Conservation (phyloP, 2,113 vertebrate species). For the Vombatus ursinus region DNA sequence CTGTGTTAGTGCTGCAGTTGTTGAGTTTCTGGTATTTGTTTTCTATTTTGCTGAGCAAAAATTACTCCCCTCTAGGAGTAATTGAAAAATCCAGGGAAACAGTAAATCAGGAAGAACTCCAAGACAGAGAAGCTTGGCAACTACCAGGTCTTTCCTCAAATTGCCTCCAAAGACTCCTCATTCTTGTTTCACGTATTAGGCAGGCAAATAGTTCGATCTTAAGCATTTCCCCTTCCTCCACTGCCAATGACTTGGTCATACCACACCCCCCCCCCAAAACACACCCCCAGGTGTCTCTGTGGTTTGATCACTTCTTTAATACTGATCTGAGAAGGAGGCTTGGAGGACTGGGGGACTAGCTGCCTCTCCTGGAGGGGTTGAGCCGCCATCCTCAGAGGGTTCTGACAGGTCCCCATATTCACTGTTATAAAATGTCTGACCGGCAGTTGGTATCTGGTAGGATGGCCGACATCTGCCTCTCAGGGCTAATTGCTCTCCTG, state of each 20-base stretch:
- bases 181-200: background rate
- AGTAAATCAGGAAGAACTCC: background rate
- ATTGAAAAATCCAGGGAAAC: background rate
- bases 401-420: conserved; percentile 94
- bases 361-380: conserved; percentile 72
- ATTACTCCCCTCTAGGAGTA: background rate
- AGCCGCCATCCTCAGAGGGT: conserved; percentile 78
- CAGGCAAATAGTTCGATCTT: background rate
- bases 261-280: background rate
- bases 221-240: background rate
- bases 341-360: conserved; percentile 73
- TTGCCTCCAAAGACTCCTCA: background rate
- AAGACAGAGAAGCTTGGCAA: background rate
- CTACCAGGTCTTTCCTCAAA: background rate
- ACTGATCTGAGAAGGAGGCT: conserved; percentile 76
- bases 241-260: background rate
- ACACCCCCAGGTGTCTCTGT: background rate
- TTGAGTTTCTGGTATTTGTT: background rate
- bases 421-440: conserved; percentile 97
- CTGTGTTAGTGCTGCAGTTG: background rate
- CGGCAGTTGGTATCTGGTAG: conserved; percentile 86
- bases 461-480: conserved; percentile 79
- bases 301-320: conserved; percentile 63
- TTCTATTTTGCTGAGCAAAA: background rate
- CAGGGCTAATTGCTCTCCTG: conserved; percentile 78